These are phyloP conservation scores for Lissocephala sabroskyi DNA, from an alignment of 2,888 invertebrate genomes.

Conservation along the genomic window DNA sequence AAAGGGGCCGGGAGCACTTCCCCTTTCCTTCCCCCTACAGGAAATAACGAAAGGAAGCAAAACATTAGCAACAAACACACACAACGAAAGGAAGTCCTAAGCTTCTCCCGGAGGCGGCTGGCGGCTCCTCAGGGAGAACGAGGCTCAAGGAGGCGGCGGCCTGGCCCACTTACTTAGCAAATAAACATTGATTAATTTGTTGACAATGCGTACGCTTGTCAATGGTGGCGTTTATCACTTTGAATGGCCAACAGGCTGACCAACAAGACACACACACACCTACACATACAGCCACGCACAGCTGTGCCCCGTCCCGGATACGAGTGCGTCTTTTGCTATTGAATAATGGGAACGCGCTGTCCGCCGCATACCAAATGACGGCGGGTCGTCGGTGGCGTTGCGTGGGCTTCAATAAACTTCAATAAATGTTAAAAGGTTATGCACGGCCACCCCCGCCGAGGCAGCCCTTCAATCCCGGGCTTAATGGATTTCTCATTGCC, in stretches of 20 bases:
- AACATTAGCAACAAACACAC: conserved; percentile 30
- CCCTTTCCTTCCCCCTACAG: conserved; percentile 35
- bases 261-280: conserved; percentile 15
- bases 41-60: conserved; percentile 58
- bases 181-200: conserved; percentile 70
- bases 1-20: neutral
- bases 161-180: conserved; percentile 66
- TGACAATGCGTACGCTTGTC: conserved; percentile 48
- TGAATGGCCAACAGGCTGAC: conserved; percentile 16
- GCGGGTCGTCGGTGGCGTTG: neutral
- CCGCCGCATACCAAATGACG: conserved; percentile 42
- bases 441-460: conserved; percentile 25
- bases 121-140: conserved; percentile 13
- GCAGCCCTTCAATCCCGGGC: conserved; percentile 36
- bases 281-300: conserved; percentile 4
- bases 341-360: conserved; percentile 48
- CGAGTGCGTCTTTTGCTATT: conserved; percentile 40
- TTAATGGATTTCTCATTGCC: conserved; percentile 58
- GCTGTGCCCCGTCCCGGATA: conserved; percentile 6
- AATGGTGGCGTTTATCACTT: conserved; percentile 25
- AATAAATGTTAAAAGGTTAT: conserved; percentile 61
- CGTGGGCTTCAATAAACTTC: conserved; percentile 50
- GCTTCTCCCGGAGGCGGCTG: neutral
- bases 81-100: neutral
- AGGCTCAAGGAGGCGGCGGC: conserved; percentile 7